Evolutionary conservation across 2,797 vertebrate species (phyloP), one percentile per base, ranked within the genome.

Genomic region (Micrastur ruficollis): DNA sequence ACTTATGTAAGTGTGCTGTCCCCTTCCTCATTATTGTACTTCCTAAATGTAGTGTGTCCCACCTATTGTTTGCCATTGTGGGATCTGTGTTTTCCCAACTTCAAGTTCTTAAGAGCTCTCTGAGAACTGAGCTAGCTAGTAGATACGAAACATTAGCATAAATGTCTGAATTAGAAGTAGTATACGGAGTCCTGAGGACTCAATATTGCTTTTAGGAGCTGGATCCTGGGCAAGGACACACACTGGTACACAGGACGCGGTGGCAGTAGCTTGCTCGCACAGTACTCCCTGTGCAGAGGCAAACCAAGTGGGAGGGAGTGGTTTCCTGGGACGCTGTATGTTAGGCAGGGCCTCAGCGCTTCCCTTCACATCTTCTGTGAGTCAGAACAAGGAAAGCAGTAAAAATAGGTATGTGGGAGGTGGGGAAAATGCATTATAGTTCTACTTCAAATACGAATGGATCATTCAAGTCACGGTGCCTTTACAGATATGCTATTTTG

Each of bases 391-490:
- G 86, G 58, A 34, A 92, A 86, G 70, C 38, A 36, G 26, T 78
- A 90, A 93, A 95, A 96, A 94, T 91, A 86, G 81, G 47, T 36
- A 36, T 49, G 88, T 96, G 74, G 86, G 93, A 92, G 78, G 58
- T 88, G 66, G 70, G 26, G 62, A 59, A 95, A 93, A 84, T 53
- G 63, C 70, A 86, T 89, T 95, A 55, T 63, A 86, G 66, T 83
- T 91, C 81, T 63, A 79, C 70, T 92, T 92, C 42, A 93, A 90
- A 86, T 91, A 86, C 34, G 6, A 90, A 84, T 46, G 50, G 85
- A 90, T 95, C 70, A 40, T 58, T 93, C 73, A 78, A 90, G 53
- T 86, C 68, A 83, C 8, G 2, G 38, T 13, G 62, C 62, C 27
- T 83, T 78, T 94, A 71, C 14, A 86, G 76, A 93, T 32, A 58